Base-by-base conservation (phyloP, 2,888 invertebrate species). In the Amiota communis region DNA sequence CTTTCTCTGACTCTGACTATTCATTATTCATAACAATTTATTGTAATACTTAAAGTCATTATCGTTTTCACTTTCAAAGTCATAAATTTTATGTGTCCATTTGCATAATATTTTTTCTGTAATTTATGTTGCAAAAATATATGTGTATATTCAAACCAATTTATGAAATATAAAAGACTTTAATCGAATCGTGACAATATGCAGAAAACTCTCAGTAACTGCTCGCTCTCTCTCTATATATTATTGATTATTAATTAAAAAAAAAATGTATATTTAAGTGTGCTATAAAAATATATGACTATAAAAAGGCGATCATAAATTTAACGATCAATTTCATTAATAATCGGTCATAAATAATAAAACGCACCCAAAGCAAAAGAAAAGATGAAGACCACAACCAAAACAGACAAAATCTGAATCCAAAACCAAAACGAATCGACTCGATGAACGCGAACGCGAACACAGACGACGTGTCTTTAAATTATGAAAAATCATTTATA, bases 281-380 rank as follows among this genome's bases (percentile, higher is more conserved):
- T 79, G 79, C 74, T 78, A 78, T 79, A 78, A 80, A 80, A 78
- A 78, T 73, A 77, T 78, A 77, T 13, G 67, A 51, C 51, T 67
- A 49, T 67, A 49, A 67, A 79, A 77, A 75, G 36, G 75, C 73
- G 76, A 75, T 79, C 82, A 86, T 88, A 88, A 87, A 83, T 85
- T 86, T 80, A 80, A 86, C 83, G 84, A 86, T 85, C 86, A 86
- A 86, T 86, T 87, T 80, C 76, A 79, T 82, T 86, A 86, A 84
- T 85, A 87, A 87, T 76, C 75, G 71, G 71, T 77, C 75, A 82
- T 84, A 82, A 80, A 80, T 81, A 73, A 72, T 15, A 36, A 67
- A 71, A 20, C 68, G 20, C 36, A 59, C 59, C 70, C 70, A 70
- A 49, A 49, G 23, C 61, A n/a, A 61, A 36, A 47, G 13, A 15